Evolutionary conservation across 2,797 vertebrate genomes (phyloP).

Genomic region (Selene dorsalis): DNA sequence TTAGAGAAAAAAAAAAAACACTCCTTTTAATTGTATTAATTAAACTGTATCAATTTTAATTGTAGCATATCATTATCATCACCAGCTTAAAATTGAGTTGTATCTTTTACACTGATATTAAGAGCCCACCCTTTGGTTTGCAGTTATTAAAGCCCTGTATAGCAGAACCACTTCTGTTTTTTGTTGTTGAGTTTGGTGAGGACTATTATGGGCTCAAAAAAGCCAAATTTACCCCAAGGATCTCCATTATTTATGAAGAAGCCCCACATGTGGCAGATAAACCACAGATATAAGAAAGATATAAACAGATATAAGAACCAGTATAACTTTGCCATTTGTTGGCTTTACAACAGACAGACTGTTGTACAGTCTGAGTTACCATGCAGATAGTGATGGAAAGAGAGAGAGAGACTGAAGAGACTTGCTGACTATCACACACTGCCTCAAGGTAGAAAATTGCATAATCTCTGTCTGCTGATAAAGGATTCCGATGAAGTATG

Average conservation of each 20-base stretch:
- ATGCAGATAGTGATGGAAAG: constrained; percentile 1
- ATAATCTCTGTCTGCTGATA: constrained; percentile 24
- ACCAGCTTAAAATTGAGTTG: no score
- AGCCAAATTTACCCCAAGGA: neutral
- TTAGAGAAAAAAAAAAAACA: neutral
- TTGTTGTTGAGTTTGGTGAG: neutral
- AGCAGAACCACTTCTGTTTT: neutral
- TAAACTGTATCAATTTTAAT: neutral
- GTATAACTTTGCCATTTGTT: constrained; percentile 15
- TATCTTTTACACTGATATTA: neutral
- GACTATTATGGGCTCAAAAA: neutral
- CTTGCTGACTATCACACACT: constrained; percentile 26
- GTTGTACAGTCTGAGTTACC: constrained; percentile 13
- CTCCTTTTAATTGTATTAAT: neutral
- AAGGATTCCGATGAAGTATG: constrained; percentile 11
- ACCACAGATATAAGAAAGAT: no score
- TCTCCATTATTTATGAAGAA: neutral
- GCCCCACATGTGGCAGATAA: no score
- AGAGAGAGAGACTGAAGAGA: neutral
- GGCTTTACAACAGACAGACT: constrained; percentile 12
- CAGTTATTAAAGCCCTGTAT: constrained; percentile 6
- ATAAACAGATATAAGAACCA: neutral
- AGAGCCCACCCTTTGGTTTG: neutral
- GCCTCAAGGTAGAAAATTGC: constrained; percentile 4
- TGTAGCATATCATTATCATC: no score